Conservation (phyloP, 1,140 invertebrate species). For the Spodoptera frugiperda region DNA sequence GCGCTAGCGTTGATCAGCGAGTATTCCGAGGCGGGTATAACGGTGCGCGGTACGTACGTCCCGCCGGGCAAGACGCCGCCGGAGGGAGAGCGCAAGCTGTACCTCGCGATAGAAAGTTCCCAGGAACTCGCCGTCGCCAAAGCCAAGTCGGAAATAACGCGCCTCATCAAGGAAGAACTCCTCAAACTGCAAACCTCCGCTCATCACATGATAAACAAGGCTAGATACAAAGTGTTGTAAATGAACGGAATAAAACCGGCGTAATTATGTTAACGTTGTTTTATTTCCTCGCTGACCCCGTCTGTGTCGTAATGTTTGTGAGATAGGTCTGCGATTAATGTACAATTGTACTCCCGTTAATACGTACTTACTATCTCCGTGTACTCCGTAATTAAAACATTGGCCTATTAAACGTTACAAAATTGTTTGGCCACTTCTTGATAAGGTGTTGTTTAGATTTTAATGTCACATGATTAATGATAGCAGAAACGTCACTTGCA, state of each 20-base stretch:
- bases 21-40: constrained; percentile 99
- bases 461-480: constrained; percentile 2
- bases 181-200: constrained; percentile 96
- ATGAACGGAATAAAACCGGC: constrained; percentile 40
- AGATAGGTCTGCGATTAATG: constrained; percentile 11
- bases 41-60: constrained; percentile 99
- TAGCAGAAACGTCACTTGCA: constrained; percentile 2
- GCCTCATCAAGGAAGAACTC: constrained; percentile 99
- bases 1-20: constrained; percentile 99
- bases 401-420: constrained; percentile 9
- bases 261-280: constrained; percentile 43
- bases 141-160: constrained; percentile 99
- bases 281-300: constrained; percentile 40
- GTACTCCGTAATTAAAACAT: constrained; percentile 14
- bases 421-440: neutral
- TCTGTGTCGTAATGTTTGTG: constrained; percentile 12
- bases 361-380: constrained; percentile 3
- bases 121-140: constrained; percentile 98
- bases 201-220: constrained; percentile 95
- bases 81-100: constrained; percentile 98
- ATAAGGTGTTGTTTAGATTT: constrained; percentile 7
- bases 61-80: constrained; percentile 95
- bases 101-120: constrained; percentile 99
- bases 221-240: constrained; percentile 98
- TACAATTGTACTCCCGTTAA: neutral